Evolutionary conservation across 2,888 invertebrate genomes (phyloP).

Genomic region (Sericinus montela): DNA sequence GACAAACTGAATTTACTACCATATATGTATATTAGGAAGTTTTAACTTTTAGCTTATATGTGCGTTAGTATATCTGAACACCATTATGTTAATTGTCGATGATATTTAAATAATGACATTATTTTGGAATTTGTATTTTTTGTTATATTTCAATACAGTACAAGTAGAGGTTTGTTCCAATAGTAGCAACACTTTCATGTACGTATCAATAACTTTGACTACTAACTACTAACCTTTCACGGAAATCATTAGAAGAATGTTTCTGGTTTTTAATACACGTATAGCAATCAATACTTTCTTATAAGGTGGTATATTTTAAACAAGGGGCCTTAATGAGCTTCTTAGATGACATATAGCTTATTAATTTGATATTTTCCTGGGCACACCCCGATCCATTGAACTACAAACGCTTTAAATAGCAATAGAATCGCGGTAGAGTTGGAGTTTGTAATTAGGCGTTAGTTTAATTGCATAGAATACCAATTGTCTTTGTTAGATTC

Average conservation of each 20-base stretch:
- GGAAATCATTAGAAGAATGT: slow-evolving; percentile 13
- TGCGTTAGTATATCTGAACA: too few relatives aligned
- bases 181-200: slow-evolving; percentile 1
- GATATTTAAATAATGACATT: too few relatives aligned
- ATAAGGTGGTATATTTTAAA: slow-evolving; percentile 1
- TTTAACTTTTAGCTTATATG: too few relatives aligned
- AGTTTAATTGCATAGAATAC: too few relatives aligned
- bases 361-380: slow-evolving; percentile 52
- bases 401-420: background rate
- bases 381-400: slow-evolving; percentile 27
- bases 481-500: too few relatives aligned
- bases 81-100: too few relatives aligned
- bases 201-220: background rate
- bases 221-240: slow-evolving; percentile 11
- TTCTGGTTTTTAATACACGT: background rate
- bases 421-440: too few relatives aligned
- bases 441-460: too few relatives aligned
- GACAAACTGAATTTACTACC: too few relatives aligned
- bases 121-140: too few relatives aligned
- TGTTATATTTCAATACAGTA: too few relatives aligned
- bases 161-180: background rate
- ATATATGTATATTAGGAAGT: too few relatives aligned
- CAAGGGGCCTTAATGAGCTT: slow-evolving; percentile 10
- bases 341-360: slow-evolving; percentile 23
- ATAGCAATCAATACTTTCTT: slow-evolving; percentile 11